Evolutionary conservation across 2,113 vertebrate genomes (phyloP).

Genomic region (Spermophilus dauricus): DNA sequence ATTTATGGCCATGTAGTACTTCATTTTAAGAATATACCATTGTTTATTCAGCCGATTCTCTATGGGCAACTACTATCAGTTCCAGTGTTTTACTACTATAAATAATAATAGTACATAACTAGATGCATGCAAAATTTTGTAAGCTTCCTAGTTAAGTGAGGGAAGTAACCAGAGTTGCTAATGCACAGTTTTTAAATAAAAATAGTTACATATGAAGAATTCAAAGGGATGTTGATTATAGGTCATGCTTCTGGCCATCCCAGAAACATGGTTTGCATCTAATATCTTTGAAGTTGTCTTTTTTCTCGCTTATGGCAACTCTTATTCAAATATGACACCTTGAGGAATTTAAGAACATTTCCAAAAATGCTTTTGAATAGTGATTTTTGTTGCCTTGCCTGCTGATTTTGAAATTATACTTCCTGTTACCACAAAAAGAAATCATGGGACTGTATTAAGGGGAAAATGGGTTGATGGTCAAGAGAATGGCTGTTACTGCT

Average conservation of each 20-base stretch:
- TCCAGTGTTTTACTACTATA: constrained; percentile 1
- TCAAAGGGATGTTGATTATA: constrained; percentile 39
- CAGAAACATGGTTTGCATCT: not conserved
- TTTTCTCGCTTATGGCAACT: not conserved
- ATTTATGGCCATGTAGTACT: not conserved
- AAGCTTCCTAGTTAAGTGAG: not conserved
- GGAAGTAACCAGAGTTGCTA: not conserved
- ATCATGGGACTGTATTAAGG: not conserved
- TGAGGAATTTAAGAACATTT: not conserved
- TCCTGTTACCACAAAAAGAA: not conserved
- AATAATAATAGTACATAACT: not conserved
- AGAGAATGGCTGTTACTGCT: not conserved
- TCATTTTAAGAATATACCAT: constrained; percentile 35
- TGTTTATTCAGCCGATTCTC: not conserved
- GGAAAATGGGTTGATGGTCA: not conserved
- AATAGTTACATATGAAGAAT: not conserved
- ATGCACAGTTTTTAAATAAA: not conserved
- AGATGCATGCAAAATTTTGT: not conserved
- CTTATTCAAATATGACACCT: not conserved
- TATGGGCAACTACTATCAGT: not conserved
- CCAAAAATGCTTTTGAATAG: not conserved
- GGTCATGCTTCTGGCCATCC: not conserved
- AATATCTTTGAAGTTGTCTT: not conserved
- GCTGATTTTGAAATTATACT: not conserved
- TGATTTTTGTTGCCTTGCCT: not conserved